phyloP scores from a whole-genome alignment of 2,888 invertebrate species.

The Podotricha telesiphe region DNA sequence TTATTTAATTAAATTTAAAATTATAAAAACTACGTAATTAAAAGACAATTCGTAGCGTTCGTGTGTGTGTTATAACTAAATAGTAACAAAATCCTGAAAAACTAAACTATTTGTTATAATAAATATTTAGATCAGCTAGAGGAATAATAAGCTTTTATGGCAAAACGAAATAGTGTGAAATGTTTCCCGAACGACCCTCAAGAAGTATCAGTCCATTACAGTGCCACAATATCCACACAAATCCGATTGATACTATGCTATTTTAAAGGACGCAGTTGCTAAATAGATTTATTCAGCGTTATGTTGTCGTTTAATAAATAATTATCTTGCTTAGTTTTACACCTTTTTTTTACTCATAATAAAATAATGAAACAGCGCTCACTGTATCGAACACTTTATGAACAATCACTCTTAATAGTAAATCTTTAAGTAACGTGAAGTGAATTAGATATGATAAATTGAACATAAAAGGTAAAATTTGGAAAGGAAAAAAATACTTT shows the following conservation, averaged over 20 bases:
- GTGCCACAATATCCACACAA: conserved; percentile 45
- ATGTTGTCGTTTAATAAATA: background rate
- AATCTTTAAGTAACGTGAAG: too few relatives aligned
- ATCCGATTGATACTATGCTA: conserved; percentile 32
- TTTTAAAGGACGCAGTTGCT: conserved; percentile 25
- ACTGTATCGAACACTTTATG: too few relatives aligned
- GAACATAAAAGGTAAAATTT: too few relatives aligned
- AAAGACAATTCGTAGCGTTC: background rate
- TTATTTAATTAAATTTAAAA: background rate
- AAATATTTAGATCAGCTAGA: conserved; percentile 68
- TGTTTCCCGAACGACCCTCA: conserved; percentile 50
- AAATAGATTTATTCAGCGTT: conserved; percentile 10
- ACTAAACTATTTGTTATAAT: conserved; percentile 61
- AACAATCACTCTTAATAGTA: too few relatives aligned
- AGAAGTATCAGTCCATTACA: conserved; percentile 53
- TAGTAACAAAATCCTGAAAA: conserved; percentile 1
- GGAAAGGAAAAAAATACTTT: too few relatives aligned
- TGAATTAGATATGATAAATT: too few relatives aligned
- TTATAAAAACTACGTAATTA: background rate
- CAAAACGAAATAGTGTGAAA: conserved; percentile 74
- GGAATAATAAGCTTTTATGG: conserved; percentile 79
- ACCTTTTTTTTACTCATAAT: too few relatives aligned
- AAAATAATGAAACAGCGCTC: too few relatives aligned
- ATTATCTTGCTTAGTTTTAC: background rate
- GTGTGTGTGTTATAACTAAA: background rate